These are phyloP conservation scores for Lepetodrilus schrolli DNA, from an alignment of 2,888 invertebrate species.

Conservation along the genomic window DNA sequence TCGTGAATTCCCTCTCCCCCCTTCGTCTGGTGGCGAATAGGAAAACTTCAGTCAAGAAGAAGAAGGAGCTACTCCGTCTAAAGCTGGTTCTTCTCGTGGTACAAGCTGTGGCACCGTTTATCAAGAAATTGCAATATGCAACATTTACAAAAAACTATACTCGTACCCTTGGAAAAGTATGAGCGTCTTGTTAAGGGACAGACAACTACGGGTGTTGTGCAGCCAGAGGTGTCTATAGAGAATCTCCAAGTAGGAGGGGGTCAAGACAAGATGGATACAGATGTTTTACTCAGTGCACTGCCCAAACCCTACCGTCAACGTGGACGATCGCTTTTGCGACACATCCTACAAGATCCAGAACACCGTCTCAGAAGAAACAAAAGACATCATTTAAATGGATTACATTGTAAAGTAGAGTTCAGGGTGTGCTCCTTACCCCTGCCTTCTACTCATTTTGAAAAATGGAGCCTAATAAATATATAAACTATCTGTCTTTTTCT, in stretches of 20 bases:
- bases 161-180: constrained; percentile 3
- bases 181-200: not conserved
- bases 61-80: not conserved
- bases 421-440: too few relatives aligned
- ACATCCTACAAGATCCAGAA: not conserved
- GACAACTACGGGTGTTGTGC: not conserved
- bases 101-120: not conserved
- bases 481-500: too few relatives aligned
- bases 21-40: not conserved
- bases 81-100: not conserved
- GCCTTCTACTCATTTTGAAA: too few relatives aligned
- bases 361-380: not conserved
- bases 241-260: not conserved
- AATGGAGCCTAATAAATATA: too few relatives aligned
- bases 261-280: not conserved
- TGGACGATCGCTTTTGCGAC: not conserved
- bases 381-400: not conserved
- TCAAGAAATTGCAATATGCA: not conserved
- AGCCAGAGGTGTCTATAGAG: not conserved
- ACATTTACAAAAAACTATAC: not conserved
- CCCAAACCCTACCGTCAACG: not conserved
- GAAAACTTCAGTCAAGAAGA: not conserved
- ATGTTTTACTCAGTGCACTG: not conserved
- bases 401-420: too few relatives aligned
- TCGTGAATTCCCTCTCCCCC: not conserved